phyloP scores from a whole-genome alignment of 2,797 vertebrate species.

The Gymnocypris eckloni region DNA sequence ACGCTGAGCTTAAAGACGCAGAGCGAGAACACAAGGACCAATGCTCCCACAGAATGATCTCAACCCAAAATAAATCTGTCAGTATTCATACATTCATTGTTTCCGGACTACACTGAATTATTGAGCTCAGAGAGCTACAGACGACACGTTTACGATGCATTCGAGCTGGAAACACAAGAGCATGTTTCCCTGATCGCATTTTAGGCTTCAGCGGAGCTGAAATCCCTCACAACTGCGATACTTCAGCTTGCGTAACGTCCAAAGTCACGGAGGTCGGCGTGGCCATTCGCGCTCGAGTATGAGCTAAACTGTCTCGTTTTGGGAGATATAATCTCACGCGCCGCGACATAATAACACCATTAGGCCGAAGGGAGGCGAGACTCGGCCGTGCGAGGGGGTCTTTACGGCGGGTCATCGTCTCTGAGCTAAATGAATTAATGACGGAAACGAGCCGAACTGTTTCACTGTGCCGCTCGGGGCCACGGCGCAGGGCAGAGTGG shows the following conservation, averaged over 20 bases:
- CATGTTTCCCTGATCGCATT: constrained; percentile 65
- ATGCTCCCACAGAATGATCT: constrained; percentile 29
- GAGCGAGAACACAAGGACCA: constrained; percentile 56
- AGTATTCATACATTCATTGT: neutral
- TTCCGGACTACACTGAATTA: neutral
- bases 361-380: constrained; percentile 70
- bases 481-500: constrained; percentile 57
- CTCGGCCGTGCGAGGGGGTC: constrained; percentile 66
- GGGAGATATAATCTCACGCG: constrained; percentile 66
- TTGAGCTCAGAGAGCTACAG: neutral
- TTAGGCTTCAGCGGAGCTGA: constrained; percentile 39
- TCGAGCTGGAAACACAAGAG: constrained; percentile 60
- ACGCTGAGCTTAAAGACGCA: constrained; percentile 53
- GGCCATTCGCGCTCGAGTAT: constrained; percentile 16
- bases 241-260: constrained; percentile 43
- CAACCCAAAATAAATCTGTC: constrained; percentile 20
- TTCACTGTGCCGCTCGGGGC: constrained; percentile 66
- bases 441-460: constrained; percentile 73
- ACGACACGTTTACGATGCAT: neutral
- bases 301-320: constrained; percentile 66
- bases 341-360: constrained; percentile 71
- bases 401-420: constrained; percentile 76
- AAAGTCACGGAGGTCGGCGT: constrained; percentile 43
- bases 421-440: constrained; percentile 79
- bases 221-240: constrained; percentile 6